These are phyloP conservation scores for Saxicola maurus DNA, from an alignment of 2,797 vertebrate genomes.

Conservation along the genomic window DNA sequence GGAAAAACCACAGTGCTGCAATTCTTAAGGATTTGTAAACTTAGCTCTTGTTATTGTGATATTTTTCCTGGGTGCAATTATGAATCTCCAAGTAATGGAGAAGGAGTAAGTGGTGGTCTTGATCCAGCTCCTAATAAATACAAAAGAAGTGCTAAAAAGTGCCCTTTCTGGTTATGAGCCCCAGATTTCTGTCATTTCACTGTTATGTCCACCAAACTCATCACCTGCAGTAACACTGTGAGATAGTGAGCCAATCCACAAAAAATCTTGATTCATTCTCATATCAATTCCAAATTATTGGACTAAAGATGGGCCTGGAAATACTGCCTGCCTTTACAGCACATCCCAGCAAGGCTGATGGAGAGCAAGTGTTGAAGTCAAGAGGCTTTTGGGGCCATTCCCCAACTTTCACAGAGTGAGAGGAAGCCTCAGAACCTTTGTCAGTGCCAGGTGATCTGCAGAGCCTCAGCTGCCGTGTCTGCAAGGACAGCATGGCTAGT, in stretches of 20 bases:
- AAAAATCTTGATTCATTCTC: neutral
- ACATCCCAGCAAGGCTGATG: neutral
- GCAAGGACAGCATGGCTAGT: neutral
- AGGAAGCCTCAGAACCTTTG: neutral
- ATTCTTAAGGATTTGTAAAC: neutral
- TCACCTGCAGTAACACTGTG: neutral
- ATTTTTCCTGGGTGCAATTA: neutral
- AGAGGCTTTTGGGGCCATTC: neutral
- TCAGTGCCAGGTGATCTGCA: neutral
- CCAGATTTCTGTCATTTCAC: neutral
- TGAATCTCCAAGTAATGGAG: neutral
- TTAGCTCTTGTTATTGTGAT: neutral
- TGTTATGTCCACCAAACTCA: neutral
- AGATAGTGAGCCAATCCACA: neutral
- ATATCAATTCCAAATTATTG: neutral
- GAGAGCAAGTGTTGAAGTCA: neutral
- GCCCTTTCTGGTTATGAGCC: neutral
- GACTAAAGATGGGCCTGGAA: neutral
- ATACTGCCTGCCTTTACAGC: neutral
- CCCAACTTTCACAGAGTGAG: accelerated
- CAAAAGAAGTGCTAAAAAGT: neutral
- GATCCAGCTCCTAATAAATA: neutral
- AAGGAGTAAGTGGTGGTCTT: neutral
- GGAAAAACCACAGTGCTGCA: neutral
- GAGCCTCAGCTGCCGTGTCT: accelerated